Percentiles rank a stretch among this genome's conserved stretches.
phyloP scores from a whole-genome alignment of 2,888 invertebrate genomes.

The Leptopilina syphax region DNA sequence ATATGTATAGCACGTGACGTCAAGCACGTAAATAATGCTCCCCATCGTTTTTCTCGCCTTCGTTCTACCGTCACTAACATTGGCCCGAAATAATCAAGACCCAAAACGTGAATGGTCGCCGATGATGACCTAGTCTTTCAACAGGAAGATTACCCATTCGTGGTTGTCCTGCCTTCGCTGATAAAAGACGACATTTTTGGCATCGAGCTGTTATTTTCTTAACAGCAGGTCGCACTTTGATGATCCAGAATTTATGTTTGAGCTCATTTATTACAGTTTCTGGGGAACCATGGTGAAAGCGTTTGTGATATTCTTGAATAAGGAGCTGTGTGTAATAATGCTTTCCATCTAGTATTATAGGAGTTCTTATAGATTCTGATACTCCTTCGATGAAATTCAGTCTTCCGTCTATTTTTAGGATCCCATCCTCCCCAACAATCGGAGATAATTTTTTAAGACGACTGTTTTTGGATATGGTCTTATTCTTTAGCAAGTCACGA shows the following conservation, averaged over 20 bases:
- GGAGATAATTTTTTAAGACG: slow-evolving; percentile 39
- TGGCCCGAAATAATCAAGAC: too few species aligned
- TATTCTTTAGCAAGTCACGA: slow-evolving; percentile 15
- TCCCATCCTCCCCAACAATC: slow-evolving; percentile 7
- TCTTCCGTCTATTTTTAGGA: slow-evolving; percentile 8
- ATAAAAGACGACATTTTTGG: neutral
- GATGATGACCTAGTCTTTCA: slow-evolving; percentile 37
- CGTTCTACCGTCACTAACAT: too few species aligned
- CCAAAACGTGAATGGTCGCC: slow-evolving; percentile 43
- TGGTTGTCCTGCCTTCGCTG: slow-evolving; percentile 44
- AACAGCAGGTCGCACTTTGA: slow-evolving; percentile 46
- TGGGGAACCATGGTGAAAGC: too few species aligned
- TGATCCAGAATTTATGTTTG: slow-evolving; percentile 41
- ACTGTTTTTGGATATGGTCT: slow-evolving; percentile 29
- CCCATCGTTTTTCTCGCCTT: neutral
- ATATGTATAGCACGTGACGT: slow-evolving; percentile 55
- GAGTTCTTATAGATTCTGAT: too few species aligned
- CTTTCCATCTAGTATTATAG: too few species aligned
- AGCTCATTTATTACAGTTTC: too few species aligned
- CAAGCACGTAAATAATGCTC: slow-evolving; percentile 56
- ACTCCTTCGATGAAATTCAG: too few species aligned
- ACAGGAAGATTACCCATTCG: slow-evolving; percentile 32
- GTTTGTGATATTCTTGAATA: too few species aligned
- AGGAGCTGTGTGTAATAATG: too few species aligned
- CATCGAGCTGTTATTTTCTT: slow-evolving; percentile 14